Conservation (phyloP, 2,888 invertebrate species). For the Nemoura dubitans region DNA sequence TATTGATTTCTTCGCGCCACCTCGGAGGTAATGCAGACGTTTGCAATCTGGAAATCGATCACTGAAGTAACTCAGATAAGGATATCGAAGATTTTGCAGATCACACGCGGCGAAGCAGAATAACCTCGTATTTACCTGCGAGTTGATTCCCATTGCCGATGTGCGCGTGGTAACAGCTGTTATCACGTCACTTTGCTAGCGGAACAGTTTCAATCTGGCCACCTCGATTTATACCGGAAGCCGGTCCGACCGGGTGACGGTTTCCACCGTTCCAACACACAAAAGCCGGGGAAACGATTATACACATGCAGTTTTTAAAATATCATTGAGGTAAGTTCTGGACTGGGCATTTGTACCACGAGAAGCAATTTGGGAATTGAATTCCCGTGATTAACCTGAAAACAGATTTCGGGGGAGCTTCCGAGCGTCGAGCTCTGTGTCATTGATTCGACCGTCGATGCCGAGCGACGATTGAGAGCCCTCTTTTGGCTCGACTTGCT, state of each 20-base stretch:
- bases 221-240: no score
- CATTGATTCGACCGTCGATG: not conserved
- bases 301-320: not conserved
- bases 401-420: not conserved
- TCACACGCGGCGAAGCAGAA: not conserved
- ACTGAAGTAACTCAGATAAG: slow-evolving; percentile 20
- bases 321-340: not conserved
- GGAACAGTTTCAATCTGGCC: not conserved
- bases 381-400: not conserved
- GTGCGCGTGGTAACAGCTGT: not conserved
- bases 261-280: not conserved
- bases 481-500: not conserved
- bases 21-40: not conserved
- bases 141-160: not conserved
- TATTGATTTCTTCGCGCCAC: slow-evolving; percentile 23
- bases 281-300: not conserved
- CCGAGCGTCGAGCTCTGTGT: not conserved
- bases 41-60: not conserved
- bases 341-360: not conserved
- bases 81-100: slow-evolving; percentile 20
- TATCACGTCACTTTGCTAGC: not conserved
- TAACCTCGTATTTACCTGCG: not conserved
- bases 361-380: not conserved
- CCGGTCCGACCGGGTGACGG: no score
- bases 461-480: not conserved